phyloP scores from a whole-genome alignment of 2,888 invertebrate genomes.

The Tetheella fluctuosa region DNA sequence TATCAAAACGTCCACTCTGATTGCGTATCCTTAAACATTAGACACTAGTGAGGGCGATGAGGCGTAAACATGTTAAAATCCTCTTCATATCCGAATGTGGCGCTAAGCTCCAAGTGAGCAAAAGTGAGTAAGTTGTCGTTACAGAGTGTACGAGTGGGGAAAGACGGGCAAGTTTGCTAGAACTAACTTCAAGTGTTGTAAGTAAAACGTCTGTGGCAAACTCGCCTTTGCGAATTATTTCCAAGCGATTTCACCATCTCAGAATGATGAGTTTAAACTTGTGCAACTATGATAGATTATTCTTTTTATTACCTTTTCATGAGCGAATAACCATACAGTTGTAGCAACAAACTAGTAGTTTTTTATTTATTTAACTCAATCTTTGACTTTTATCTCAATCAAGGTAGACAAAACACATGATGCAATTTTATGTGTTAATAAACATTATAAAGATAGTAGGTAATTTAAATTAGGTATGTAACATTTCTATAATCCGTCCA shows the following conservation, averaged over 20 bases:
- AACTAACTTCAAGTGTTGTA: constrained; percentile 69
- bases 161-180: constrained; percentile 59
- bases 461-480: neutral
- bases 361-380: too few relatives aligned
- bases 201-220: constrained; percentile 68
- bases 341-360: neutral
- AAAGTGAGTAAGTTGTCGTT: constrained; percentile 71
- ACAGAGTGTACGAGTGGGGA: constrained; percentile 66
- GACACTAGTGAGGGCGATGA: neutral
- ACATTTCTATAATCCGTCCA: constrained; percentile 43
- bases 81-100: constrained; percentile 40
- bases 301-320: neutral
- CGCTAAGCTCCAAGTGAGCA: constrained; percentile 51
- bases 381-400: too few relatives aligned
- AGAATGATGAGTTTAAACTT: constrained; percentile 64
- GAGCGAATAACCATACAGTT: neutral
- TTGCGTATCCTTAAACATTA: neutral
- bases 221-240: constrained; percentile 70
- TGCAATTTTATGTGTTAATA: too few relatives aligned
- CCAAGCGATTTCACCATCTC: constrained; percentile 72
- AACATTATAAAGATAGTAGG: too few relatives aligned
- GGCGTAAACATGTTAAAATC: constrained; percentile 28
- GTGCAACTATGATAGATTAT: constrained; percentile 44
- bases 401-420: too few relatives aligned
- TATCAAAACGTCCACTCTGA: too few relatives aligned